Evolutionary conservation across 2,888 invertebrate genomes (phyloP).

Genomic region (Agonum fuliginosum): DNA sequence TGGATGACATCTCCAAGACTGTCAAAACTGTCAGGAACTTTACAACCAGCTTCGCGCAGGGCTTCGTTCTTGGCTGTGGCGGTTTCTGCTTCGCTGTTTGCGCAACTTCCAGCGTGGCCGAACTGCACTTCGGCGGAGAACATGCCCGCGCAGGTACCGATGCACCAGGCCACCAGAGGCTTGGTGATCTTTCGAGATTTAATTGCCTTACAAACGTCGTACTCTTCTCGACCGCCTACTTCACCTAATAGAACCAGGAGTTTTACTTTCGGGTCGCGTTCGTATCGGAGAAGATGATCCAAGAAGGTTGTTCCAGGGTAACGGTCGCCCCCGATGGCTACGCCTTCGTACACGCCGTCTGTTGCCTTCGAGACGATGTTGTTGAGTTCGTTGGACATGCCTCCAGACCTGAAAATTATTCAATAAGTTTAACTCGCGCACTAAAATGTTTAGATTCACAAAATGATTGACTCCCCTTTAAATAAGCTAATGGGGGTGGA

Average conservation of each 20-base stretch:
- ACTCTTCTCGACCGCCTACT: constrained; percentile 99
- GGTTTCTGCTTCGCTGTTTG: constrained; percentile 94
- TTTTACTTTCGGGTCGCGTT: constrained; percentile 88
- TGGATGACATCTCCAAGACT: constrained; percentile 86
- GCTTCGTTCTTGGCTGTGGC: constrained; percentile 94
- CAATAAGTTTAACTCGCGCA: no score
- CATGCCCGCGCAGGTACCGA: constrained; percentile 86
- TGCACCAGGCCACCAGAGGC: constrained; percentile 99
- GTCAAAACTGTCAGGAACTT: constrained; percentile 96
- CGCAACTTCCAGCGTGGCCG: constrained; percentile 99
- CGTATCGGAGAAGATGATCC: constrained; percentile 94
- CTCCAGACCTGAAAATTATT: constrained; percentile 85
- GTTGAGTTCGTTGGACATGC: constrained; percentile 99
- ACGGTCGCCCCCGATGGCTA: constrained; percentile 97
- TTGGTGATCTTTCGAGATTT: constrained; percentile 88
- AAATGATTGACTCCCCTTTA: no score
- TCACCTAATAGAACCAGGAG: constrained; percentile 97
- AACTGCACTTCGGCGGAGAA: constrained; percentile 94
- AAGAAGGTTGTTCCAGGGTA: constrained; percentile 99
- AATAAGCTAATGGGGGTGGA: no score
- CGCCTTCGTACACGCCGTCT: constrained; percentile 97
- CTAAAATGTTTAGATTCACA: no score
- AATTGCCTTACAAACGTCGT: constrained; percentile 94
- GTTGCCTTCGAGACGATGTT: constrained; percentile 98
- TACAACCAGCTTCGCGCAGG: constrained; percentile 87